Base-by-base conservation (phyloP, 2,113 vertebrate genomes). In the Corvus cornix region DNA sequence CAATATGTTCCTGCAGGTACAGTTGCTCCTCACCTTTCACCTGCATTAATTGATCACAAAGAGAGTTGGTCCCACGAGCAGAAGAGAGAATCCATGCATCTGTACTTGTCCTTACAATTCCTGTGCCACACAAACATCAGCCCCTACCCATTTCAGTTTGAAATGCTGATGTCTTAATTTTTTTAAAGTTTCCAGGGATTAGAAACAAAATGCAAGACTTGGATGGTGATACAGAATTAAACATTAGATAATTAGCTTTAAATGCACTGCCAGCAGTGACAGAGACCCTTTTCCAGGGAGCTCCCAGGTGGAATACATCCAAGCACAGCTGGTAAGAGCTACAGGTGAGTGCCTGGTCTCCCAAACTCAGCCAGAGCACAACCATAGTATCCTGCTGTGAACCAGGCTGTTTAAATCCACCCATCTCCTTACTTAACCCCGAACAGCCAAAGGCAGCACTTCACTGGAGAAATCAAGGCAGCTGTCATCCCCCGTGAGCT, bases 371-470 rank as follows among this genome's bases (percentile, higher is more conserved):
- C 4, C 79, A 31, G 22, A 70, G 69, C 27, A 84, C 49, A 74
- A 22, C 19, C 27, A 5, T 0, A 4, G 16, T 1, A 6, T 28
- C 28, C 62, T 60, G 53, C 18, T 3, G 6, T 4, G 24, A 22
- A 27, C 6, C 33, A 52, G n/a, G 5, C 5, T 15, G 21, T n/a
- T 73, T 27, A 22, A 63, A 72, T 9, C 30, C 18, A 10, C 9
- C 16, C 1, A 0, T 33, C 44, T 21, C 56, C 52, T 30, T 2
- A 0, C 5, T 8, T 3, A 9, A 5, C 19, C 67, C 66, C 19
- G 15, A 9, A 1, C 21, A 53, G 41, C n/a, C 76, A 16, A 33
- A 39, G 33, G 39, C 55, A 22, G 6, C 22, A 33, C 75, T 62
- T 46, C 60, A 6, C 76, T 31, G n/a, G 17, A 52, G 74, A 23